Conservation (phyloP, 2,888 invertebrate genomes). For the Cephus nigrinus region DNA sequence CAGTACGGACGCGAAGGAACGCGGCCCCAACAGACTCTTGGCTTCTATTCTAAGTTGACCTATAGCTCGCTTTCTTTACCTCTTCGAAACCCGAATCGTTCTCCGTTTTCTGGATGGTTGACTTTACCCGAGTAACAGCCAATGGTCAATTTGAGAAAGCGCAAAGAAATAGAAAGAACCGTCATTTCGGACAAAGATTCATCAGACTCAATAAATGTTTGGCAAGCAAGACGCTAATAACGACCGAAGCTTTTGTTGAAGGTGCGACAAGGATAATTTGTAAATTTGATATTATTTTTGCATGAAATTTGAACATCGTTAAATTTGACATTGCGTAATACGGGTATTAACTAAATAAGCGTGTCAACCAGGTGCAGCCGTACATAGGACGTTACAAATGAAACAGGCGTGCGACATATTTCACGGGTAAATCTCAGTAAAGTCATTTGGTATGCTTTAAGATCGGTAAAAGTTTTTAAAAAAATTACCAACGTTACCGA, state of each 20-base stretch:
- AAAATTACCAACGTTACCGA: background rate
- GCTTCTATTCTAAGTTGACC: slow-evolving; percentile 50
- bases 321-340: background rate
- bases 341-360: background rate
- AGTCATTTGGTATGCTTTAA: background rate
- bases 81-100: slow-evolving; percentile 7
- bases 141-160: background rate
- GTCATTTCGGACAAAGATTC: slow-evolving; percentile 21
- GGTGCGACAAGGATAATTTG: background rate
- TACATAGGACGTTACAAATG: background rate
- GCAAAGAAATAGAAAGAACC: background rate
- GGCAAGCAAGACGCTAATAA: background rate
- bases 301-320: background rate
- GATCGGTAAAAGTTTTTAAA: background rate
- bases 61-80: slow-evolving; percentile 42
- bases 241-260: background rate
- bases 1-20: slow-evolving; percentile 1
- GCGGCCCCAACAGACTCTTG: slow-evolving; percentile 24
- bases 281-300: background rate
- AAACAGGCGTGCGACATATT: background rate
- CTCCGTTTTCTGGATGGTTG: slow-evolving; percentile 40
- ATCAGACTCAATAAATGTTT: slow-evolving; percentile 36
- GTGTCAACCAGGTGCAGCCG: background rate
- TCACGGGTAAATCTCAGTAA: background rate
- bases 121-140: slow-evolving; percentile 32